These are phyloP conservation scores for Heteractis magnifica DNA, from an alignment of 92 coral and sea anemone genomes.

Conservation along the genomic window DNA sequence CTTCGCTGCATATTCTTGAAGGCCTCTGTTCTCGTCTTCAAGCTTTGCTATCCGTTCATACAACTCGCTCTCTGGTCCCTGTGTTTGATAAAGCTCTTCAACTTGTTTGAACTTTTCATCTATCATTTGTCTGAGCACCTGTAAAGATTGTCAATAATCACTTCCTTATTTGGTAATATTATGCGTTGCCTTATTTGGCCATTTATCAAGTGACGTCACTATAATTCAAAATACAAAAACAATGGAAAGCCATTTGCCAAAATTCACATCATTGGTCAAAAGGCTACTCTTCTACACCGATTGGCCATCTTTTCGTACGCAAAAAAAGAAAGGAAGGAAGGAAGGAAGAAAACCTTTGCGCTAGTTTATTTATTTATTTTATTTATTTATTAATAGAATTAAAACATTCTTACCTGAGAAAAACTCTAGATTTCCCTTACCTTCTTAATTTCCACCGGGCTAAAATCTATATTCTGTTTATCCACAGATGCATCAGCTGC, in stretches of 20 bases:
- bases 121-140: constrained; percentile 73
- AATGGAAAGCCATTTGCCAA: too few relatives aligned
- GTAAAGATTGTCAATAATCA: background rate
- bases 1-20: constrained; percentile 62
- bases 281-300: too few relatives aligned
- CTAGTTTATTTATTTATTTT: too few relatives aligned
- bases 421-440: background rate
- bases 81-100: constrained; percentile 52
- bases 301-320: too few relatives aligned
- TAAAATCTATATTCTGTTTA: background rate
- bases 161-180: background rate
- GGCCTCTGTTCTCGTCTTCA: constrained; percentile 75
- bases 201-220: background rate
- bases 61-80: constrained; percentile 52
- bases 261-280: too few relatives aligned
- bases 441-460: constrained; percentile 14
- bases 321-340: too few relatives aligned
- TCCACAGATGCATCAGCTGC: constrained; percentile 12
- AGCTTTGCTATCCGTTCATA: constrained; percentile 51
- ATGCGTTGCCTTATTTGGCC: background rate
- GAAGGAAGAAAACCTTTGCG: too few relatives aligned
- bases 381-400: too few relatives aligned
- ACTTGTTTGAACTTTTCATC: constrained; percentile 76
- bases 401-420: too few relatives aligned
- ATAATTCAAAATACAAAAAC: too few relatives aligned